phyloP scores from a whole-genome alignment of 2,888 invertebrate genomes.

The Tigriopus californicus region DNA sequence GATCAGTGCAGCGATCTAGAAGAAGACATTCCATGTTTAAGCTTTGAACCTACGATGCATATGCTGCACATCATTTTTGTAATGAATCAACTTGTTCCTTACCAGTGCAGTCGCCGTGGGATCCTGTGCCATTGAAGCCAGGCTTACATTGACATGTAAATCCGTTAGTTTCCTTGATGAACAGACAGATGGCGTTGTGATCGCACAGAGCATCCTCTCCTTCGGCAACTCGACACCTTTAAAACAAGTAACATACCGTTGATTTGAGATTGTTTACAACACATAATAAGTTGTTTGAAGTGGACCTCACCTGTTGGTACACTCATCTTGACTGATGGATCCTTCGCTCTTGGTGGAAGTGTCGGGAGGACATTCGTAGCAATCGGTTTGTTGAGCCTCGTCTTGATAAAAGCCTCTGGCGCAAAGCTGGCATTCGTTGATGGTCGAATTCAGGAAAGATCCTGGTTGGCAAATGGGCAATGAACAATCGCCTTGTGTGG shows the following conservation, averaged over 20 bases:
- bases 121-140: slow-evolving; percentile 71
- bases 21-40: slow-evolving; percentile 18
- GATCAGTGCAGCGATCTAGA: slow-evolving; percentile 58
- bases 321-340: slow-evolving; percentile 49
- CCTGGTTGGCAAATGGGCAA: slow-evolving; percentile 65
- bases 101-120: slow-evolving; percentile 29
- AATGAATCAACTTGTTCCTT: slow-evolving; percentile 30
- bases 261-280: background rate
- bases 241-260: background rate
- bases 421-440: slow-evolving; percentile 68
- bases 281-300: background rate
- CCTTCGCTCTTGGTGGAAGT: slow-evolving; percentile 46
- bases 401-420: slow-evolving; percentile 77
- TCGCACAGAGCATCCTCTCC: slow-evolving; percentile 61
- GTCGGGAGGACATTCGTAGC: slow-evolving; percentile 69
- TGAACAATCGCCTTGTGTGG: slow-evolving; percentile 48
- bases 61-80: too few relatives aligned
- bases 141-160: slow-evolving; percentile 83
- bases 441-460: slow-evolving; percentile 28
- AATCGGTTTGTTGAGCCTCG: slow-evolving; percentile 65
- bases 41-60: too few relatives aligned
- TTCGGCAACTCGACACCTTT: slow-evolving; percentile 10
- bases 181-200: slow-evolving; percentile 63
- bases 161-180: slow-evolving; percentile 50
- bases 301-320: slow-evolving; percentile 73